Evolutionary conservation across 2,113 vertebrate genomes (phyloP).

Genomic region (Nycticebus coucang): DNA sequence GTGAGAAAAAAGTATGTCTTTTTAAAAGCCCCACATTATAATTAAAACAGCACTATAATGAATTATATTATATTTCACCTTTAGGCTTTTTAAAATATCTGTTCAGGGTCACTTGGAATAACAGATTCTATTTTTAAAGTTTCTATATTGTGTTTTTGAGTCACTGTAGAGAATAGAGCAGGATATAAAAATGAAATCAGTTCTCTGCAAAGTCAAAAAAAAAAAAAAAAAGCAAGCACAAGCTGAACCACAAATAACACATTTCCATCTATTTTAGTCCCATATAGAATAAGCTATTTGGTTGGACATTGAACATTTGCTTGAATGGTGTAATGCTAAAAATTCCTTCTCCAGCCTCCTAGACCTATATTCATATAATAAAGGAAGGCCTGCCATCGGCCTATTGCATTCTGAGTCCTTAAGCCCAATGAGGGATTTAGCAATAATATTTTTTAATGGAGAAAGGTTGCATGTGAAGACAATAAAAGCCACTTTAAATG

Average conservation of each 20-base stretch:
- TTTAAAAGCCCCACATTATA: neutral
- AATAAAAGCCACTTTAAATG: neutral
- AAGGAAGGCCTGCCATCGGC: neutral
- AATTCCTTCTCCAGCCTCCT: neutral
- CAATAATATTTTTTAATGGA: neutral
- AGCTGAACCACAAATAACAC: conserved; percentile 47
- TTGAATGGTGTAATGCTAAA: neutral
- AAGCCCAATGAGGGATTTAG: neutral
- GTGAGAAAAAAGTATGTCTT: neutral
- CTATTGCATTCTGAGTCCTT: neutral
- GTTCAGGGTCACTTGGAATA: conserved; percentile 30
- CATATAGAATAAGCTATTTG: conserved; percentile 43
- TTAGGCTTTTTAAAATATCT: conserved; percentile 44
- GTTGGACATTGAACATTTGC: conserved; percentile 49
- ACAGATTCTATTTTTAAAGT: conserved; percentile 44
- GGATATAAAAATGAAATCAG: conserved; percentile 60
- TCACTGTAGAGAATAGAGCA: conserved; percentile 41
- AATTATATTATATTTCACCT: conserved; percentile 53
- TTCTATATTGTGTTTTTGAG: conserved; percentile 52
- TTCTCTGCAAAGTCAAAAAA: conserved; percentile 39
- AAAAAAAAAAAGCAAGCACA: conserved; percentile 38
- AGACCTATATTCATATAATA: neutral
- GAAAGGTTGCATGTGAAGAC: neutral
- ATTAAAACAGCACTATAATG: conserved; percentile 4
- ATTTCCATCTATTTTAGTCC: conserved; percentile 56